Evolutionary conservation across 2,797 vertebrate species (phyloP).

Genomic region (Cyprinella venusta): DNA sequence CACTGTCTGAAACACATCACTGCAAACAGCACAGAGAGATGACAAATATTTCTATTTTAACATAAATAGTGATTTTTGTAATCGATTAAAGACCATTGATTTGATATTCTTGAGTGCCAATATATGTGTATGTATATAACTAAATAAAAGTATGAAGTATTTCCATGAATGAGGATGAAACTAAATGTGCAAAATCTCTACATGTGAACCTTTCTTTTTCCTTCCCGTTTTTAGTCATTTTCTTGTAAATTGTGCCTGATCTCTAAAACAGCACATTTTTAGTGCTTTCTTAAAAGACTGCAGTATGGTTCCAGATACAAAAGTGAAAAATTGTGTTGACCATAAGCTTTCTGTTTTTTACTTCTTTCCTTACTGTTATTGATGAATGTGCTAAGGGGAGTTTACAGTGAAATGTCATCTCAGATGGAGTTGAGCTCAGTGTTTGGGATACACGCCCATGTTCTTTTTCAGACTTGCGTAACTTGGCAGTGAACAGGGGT

Average conservation of each 20-base stretch:
- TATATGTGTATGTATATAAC: not conserved
- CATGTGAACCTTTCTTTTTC: not conserved
- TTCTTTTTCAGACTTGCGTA: slow-evolving; percentile 53
- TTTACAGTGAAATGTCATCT: slow-evolving; percentile 1
- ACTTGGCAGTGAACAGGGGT: slow-evolving; percentile 43
- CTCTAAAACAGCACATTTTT: not conserved
- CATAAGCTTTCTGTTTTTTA: too few relatives aligned
- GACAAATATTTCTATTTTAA: slow-evolving; percentile 31
- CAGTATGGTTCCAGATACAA: not conserved
- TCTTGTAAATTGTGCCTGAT: not conserved
- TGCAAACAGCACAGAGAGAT: not conserved
- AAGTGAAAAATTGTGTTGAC: not conserved
- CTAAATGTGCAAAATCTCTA: not conserved
- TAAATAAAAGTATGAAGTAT: slow-evolving; percentile 25
- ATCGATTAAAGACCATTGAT: slow-evolving; percentile 17
- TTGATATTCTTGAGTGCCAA: too few relatives aligned
- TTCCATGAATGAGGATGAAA: slow-evolving; percentile 10
- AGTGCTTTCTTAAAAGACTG: too few relatives aligned
- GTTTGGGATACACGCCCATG: slow-evolving; percentile 28
- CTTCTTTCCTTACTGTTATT: not conserved
- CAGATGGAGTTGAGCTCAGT: slow-evolving; percentile 17
- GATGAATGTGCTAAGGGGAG: not conserved
- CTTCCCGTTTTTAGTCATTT: too few relatives aligned
- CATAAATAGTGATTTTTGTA: slow-evolving; percentile 19
- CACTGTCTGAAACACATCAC: slow-evolving; percentile 50